These are phyloP conservation scores for Anser cygnoides DNA, from an alignment of 2,113 vertebrate genomes.

Conservation along the genomic window DNA sequence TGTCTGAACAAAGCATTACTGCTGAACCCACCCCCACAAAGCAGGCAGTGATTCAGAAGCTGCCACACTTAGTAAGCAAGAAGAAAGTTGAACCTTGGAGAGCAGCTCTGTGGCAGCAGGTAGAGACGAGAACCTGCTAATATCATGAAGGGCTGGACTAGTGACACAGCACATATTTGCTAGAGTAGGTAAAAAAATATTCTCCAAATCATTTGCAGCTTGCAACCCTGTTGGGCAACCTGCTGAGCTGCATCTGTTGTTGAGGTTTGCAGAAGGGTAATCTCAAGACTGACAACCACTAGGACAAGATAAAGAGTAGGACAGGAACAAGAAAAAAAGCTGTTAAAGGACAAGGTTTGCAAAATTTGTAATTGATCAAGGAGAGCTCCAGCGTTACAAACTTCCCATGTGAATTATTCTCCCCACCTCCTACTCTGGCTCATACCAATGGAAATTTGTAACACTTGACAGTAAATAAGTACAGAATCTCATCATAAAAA, in stretches of 20 bases:
- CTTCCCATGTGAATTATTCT: neutral
- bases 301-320: neutral
- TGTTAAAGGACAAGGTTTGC: neutral
- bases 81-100: neutral
- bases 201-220: neutral
- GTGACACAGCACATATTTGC: neutral
- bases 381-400: neutral
- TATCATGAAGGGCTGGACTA: neutral
- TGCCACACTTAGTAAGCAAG: neutral
- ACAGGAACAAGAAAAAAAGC: neutral
- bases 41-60: neutral
- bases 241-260: neutral
- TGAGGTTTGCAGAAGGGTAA: neutral
- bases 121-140: neutral
- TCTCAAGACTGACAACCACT: neutral
- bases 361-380: neutral
- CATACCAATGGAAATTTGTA: neutral
- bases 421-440: neutral
- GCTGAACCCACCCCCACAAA: neutral
- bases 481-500: neutral
- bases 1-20: neutral
- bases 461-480: neutral
- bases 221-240: neutral
- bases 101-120: neutral
- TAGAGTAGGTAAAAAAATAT: neutral